These are phyloP conservation scores for Polyommatus iphigenia DNA, from an alignment of 2,888 invertebrate species.

Conservation along the genomic window DNA sequence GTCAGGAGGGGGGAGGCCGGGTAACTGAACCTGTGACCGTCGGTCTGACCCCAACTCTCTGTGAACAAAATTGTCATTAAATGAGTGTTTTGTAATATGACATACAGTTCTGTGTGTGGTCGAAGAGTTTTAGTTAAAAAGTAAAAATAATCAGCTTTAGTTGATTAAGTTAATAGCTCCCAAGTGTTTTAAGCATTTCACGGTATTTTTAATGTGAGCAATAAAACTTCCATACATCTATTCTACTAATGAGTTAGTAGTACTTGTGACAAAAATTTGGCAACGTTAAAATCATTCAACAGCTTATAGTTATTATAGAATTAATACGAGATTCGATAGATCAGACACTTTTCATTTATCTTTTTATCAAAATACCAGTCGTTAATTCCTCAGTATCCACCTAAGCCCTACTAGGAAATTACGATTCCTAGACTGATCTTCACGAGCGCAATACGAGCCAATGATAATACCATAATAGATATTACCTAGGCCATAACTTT, in stretches of 20 bases:
- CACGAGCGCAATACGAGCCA: not conserved
- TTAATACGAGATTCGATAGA: too few species aligned
- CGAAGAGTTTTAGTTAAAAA: not conserved
- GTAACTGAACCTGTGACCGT: slow-evolving; percentile 87
- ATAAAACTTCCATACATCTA: too few species aligned
- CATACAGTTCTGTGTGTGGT: too few species aligned
- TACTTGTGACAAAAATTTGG: too few species aligned
- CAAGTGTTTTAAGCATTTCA: too few species aligned
- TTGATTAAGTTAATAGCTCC: too few species aligned
- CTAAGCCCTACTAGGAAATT: not conserved
- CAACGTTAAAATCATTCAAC: too few species aligned
- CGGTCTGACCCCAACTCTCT: slow-evolving; percentile 81
- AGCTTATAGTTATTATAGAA: too few species aligned
- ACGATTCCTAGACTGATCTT: not conserved
- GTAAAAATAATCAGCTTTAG: not conserved
- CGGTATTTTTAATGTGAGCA: too few species aligned
- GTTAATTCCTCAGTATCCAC: not conserved
- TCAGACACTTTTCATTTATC: too few species aligned
- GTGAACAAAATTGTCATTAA: slow-evolving; percentile 41
- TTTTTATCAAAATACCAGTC: not conserved
- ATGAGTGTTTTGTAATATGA: too few species aligned
- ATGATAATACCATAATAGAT: slow-evolving; percentile 10
- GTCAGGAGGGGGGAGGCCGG: slow-evolving; percentile 89
- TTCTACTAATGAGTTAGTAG: too few species aligned
- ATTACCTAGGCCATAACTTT: slow-evolving; percentile 16